Evolutionary conservation across 2,888 invertebrate species (phyloP), one percentile per base, ranked within the genome.

Genomic region (Gastracanthus pulcherrimus): DNA sequence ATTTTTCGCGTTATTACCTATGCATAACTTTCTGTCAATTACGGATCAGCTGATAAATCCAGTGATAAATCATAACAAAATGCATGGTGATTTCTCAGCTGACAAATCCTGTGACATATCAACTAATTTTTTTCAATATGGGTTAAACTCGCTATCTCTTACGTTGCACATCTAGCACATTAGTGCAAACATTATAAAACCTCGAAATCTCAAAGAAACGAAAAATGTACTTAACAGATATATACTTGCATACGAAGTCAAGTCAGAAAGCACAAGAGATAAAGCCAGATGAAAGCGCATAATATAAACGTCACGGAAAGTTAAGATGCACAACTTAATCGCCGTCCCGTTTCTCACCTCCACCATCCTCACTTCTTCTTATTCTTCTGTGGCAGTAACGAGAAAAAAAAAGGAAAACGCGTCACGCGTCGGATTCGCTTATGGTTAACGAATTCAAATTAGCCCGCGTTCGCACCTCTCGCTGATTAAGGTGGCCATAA

Each of bases 381-480:
- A 48, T 70, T 66, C 60, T 26, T 58, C 36, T 26, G 26, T n/a
- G 26, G 31, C 0, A 11, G 29, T 11, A 16, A n/a, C 7, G 51
- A 51, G 51, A 55, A 11, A 0, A 26, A 55, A 26, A 55, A 19
- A 36, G 62, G 11, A 36, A 41, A 41, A 71, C 45, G 71, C 66
- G 72, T 67, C 71, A 76, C 55, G 62, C 41, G 51, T 66, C 51
- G 55, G 70, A 76, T 67, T 77, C 81, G 78, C 70, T 55, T 38
- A 45, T 70, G 64, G 83, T 85, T 87, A 88, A 89, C 87, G 86
- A 89, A 90, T 89, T 89, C 87, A 87, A 87, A 89, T 89, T 87
- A 87, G 85, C 87, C 87, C 87, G n/a, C n/a, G 88, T 90, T 90
- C 89, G 86, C 90, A 89, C 90, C 88, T 90, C 82, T n/a, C 81